phyloP scores from a whole-genome alignment of 2,113 vertebrate genomes.

The Poicephalus gulielmi region DNA sequence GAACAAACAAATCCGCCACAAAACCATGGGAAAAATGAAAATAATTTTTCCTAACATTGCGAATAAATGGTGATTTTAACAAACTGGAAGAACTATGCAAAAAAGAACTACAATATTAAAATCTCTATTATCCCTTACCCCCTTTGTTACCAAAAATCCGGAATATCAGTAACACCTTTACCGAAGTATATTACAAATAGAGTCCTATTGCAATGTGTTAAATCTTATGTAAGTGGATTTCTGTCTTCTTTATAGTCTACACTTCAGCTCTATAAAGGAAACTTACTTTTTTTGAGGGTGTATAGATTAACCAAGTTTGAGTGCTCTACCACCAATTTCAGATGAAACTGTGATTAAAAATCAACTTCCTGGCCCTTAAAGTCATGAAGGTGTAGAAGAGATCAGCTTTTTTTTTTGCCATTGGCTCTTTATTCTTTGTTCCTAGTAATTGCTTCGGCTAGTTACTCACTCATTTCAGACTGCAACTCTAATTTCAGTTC shows the following conservation, averaged over 20 bases:
- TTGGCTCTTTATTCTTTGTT: not conserved
- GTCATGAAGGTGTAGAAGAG: not conserved
- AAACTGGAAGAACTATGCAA: not conserved
- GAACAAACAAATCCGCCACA: not conserved
- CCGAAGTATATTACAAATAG: not conserved
- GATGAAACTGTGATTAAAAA: not conserved
- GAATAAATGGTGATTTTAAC: not conserved
- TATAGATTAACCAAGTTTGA: not conserved
- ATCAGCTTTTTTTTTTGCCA: not conserved
- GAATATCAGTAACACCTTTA: not conserved
- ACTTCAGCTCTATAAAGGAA: not conserved
- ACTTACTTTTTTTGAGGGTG: not conserved
- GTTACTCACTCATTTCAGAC: not conserved
- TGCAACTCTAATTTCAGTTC: not conserved
- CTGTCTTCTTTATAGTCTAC: not conserved
- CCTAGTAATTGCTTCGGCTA: not conserved
- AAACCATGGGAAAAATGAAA: not conserved
- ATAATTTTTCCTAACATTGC: not conserved
- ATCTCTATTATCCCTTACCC: not conserved
- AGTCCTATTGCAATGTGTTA: not conserved
- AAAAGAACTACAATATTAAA: not conserved
- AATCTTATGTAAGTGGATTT: not conserved
- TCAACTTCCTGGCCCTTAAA: not conserved
- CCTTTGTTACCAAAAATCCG: no score
- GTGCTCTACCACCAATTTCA: not conserved